Base-by-base conservation (phyloP, 2,113 vertebrate genomes). In the Mustelus asterias region DNA sequence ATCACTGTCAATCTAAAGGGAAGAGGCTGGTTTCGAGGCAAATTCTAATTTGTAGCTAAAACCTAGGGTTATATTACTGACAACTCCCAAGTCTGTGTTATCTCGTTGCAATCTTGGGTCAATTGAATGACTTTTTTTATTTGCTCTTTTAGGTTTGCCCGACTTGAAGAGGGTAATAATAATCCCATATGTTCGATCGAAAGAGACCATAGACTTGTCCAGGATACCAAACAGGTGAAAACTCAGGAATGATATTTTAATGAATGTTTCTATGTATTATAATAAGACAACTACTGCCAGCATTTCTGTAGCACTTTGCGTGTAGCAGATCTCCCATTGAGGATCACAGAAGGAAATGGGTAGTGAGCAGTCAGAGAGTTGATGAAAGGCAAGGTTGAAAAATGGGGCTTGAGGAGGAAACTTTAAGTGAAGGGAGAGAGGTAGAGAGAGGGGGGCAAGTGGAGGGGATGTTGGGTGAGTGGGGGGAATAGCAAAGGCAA, bases 151-250 rank as follows among this genome's bases (percentile, higher is more conserved):
- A 99, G 99, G 99, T 13, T 98, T 99, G 7, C 98, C 99, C 0
- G 99, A 99, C 96, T 95, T 99, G 92, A 97, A 98, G 96, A 99
- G 98, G 96, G 98, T 99, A 37, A 98, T 99, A 88, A 97, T 99
- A 90, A 98, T 99, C 95, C 99, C 99, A 0, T 99, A 99, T 0
- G 96, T 98, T 0, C 96, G 96, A 0, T 96, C 98, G n/a, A 98
- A 97, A 97, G 98, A 98, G 3, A 97, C 98, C 20, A 98, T 98
- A 0, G 98, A 99, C 97, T 97, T 99, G 96, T 99, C 99, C 85
- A 98, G 97, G 97, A 98, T 99, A 96, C 98, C 99, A 13, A 98
- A 98, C 97, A 98, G 99, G 98, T 98, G 94, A 96, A 67, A 44
- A 44, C 67, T 14, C 22, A 11, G 41, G 37, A 95, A 54, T 54